Evolutionary conservation across 2,797 vertebrate genomes (phyloP).

Genomic region (Gorsachius magnificus): DNA sequence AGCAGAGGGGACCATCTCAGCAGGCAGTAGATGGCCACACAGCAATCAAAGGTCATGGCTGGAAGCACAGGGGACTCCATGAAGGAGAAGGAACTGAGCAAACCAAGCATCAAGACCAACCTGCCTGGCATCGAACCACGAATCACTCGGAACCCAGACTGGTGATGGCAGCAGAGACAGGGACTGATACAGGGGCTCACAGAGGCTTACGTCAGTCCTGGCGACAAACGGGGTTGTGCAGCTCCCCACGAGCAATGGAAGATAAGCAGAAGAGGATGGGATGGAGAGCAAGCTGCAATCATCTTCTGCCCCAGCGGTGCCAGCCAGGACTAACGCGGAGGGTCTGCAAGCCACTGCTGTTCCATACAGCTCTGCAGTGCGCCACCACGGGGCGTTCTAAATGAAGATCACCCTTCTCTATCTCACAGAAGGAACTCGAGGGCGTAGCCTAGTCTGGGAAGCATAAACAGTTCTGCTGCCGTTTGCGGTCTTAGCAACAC

Average conservation of each 20-base stretch:
- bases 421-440: not conserved
- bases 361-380: not conserved
- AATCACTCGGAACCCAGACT: not conserved
- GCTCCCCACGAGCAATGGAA: not conserved
- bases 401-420: not conserved
- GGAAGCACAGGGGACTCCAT: not conserved
- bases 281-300: not conserved
- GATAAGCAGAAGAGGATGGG: not conserved
- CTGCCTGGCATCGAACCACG: not conserved
- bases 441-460: not conserved
- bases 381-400: not conserved
- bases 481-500: not conserved
- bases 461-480: not conserved
- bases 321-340: not conserved
- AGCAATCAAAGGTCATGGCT: not conserved
- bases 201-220: not conserved
- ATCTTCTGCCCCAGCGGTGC: not conserved
- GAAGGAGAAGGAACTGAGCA: not conserved
- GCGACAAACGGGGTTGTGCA: not conserved
- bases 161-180: not conserved
- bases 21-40: not conserved
- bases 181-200: not conserved
- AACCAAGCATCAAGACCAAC: not conserved
- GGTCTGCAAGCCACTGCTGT: not conserved
- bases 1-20: not conserved